Percentiles rank a stretch among this genome's conserved stretches.
These are phyloP conservation scores for Melanerpes formicivorus DNA, from an alignment of 2,113 vertebrate species.

Conservation along the genomic window DNA sequence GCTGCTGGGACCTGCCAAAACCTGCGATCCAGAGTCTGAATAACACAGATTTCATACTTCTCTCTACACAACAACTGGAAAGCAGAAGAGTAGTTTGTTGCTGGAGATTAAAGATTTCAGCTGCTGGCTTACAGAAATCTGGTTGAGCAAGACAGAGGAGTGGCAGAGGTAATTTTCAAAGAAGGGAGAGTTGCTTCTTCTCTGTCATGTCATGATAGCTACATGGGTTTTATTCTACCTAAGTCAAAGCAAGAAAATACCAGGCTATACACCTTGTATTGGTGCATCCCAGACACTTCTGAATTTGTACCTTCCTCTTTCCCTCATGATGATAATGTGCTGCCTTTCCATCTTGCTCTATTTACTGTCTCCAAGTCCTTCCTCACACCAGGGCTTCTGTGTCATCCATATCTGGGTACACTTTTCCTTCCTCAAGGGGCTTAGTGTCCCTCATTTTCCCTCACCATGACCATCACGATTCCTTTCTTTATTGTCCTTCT, in stretches of 20 bases:
- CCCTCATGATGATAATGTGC: neutral
- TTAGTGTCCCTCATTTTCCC: neutral
- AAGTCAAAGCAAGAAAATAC: neutral
- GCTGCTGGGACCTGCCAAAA: neutral
- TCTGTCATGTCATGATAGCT: neutral
- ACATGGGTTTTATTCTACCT: neutral
- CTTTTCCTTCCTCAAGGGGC: neutral
- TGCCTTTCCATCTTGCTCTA: neutral
- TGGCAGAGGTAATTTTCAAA: neutral
- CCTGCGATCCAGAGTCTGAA: neutral
- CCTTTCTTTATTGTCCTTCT: neutral
- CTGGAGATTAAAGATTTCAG: neutral
- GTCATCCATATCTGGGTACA: neutral
- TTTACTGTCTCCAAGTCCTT: neutral
- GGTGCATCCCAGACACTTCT: neutral
- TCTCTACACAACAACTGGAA: neutral
- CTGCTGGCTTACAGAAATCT: neutral
- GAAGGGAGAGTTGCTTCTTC: neutral
- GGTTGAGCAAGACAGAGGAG: neutral
- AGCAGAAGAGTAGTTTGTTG: neutral
- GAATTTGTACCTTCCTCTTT: neutral
- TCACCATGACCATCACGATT: accelerated
- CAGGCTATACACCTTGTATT: neutral
- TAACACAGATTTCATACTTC: neutral
- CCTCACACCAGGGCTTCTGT: neutral